phyloP scores from a whole-genome alignment of 2,797 vertebrate genomes.

The Dryobates pubescens region DNA sequence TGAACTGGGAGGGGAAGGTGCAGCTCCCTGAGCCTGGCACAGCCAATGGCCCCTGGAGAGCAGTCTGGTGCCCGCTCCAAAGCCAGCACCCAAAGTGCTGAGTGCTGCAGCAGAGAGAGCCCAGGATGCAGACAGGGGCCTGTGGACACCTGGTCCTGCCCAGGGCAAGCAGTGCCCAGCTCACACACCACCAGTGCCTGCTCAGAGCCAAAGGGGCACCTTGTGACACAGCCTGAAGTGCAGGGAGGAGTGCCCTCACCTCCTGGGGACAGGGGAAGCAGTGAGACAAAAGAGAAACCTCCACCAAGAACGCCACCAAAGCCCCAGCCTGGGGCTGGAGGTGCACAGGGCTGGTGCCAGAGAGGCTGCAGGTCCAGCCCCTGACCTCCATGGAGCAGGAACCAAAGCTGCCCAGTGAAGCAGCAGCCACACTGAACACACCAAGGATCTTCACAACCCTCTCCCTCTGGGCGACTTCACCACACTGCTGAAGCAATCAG shows the following conservation, averaged over 20 bases:
- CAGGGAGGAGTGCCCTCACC: background rate
- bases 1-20: background rate
- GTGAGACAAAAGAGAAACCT: background rate
- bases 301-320: fast-evolving
- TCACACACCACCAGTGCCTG: background rate
- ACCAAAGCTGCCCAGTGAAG: background rate
- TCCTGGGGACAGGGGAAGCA: background rate
- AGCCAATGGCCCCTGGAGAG: background rate
- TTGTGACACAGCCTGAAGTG: background rate
- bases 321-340: background rate
- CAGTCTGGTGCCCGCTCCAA: constrained; percentile 43
- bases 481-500: background rate
- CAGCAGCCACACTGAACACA: background rate
- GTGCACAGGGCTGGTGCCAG: fast-evolving
- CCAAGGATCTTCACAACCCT: background rate
- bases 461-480: background rate
- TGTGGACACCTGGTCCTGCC: constrained; percentile 31
- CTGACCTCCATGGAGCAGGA: background rate
- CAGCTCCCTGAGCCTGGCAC: background rate
- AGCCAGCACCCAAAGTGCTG: constrained; percentile 53
- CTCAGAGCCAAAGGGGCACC: background rate
- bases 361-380: background rate
- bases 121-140: constrained; percentile 48
- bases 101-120: background rate
- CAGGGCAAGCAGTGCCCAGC: background rate